Conservation (phyloP, 2,113 vertebrate species). For the Burhinus bistriatus region DNA sequence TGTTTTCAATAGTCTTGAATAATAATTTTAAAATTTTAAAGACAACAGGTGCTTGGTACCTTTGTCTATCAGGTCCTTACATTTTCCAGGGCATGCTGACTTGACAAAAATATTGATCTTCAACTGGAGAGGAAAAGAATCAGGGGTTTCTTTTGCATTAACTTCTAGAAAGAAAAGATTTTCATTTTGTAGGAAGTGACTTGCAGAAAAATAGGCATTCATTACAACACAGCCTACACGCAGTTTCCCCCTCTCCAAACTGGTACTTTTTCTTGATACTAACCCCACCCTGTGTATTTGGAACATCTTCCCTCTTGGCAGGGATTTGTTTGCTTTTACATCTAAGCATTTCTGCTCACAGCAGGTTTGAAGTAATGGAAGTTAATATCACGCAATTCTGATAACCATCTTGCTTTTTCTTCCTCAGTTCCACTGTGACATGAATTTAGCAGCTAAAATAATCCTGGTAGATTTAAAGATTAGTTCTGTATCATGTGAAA, state of each 20-base stretch:
- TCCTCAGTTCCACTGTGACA: neutral
- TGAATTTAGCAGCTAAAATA: constrained; percentile 5
- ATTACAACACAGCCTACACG: neutral
- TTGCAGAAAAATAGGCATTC: neutral
- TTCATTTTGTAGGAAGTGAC: neutral
- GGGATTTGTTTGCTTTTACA: constrained; percentile 28
- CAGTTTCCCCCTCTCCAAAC: neutral
- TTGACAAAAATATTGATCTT: neutral
- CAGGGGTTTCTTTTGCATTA: neutral
- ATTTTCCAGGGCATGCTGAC: neutral
- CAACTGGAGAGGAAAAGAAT: neutral
- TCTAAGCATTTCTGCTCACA: constrained; percentile 39
- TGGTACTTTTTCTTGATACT: neutral
- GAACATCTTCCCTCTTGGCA: constrained; percentile 23
- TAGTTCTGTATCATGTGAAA: neutral
- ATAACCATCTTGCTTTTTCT: constrained; percentile 14
- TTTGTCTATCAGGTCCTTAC: neutral
- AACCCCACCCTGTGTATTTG: neutral
- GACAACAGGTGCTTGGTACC: neutral
- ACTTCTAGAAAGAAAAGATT: neutral
- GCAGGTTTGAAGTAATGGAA: constrained; percentile 29
- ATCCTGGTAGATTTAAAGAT: neutral
- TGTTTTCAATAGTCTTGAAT: neutral
- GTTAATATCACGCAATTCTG: constrained; percentile 17
- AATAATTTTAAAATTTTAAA: neutral